Base-by-base conservation (phyloP, 1,140 invertebrate genomes). In the Zaprionus lachaisei region DNA sequence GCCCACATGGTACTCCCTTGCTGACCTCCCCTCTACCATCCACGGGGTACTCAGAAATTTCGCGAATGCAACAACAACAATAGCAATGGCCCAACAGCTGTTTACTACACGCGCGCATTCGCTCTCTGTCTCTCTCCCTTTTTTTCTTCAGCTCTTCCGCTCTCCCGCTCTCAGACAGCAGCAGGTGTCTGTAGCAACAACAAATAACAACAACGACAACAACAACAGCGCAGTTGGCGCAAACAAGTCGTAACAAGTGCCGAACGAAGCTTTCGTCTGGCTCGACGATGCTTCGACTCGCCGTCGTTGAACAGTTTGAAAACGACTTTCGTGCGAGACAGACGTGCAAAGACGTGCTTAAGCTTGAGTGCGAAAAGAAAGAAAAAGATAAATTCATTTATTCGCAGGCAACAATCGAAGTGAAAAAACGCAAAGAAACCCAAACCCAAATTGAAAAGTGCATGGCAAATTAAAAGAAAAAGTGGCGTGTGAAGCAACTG, bases 251-350 rank as follows among this genome's bases (percentile, higher is more conserved):
- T 49, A 69, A 68, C 74, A 77, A 72, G 77, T 73, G 74, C 64
- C 58, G 78, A 85, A 49, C 62, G 60, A 28, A 73, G 79, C 79
- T 82, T 80, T 83, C 75, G 77, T 71, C 72, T 68, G 72, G 24
- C 64, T 54, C 60, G 58, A 57, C 38, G 51, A 63, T 51, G 71
- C 37, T 67, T 54, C 38, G 60, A 31, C 34, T 44, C 56, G 62
- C 24, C 22, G 58, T 24, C 58, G 57, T 22, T 64, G 71, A 66
- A 61, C 74, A 87, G 81, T 87, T 81, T 80, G 76, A 87, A 90
- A 92, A 82, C 82, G 80, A 92, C 85, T 80, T 78, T 92, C 90
- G 85, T 91, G 74, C 79, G 90, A 81, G 64, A 38, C 79, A 80
- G 85, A 92, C 90, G 81, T 92, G 77, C 49, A 51, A 68, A 63